Conservation (phyloP, 2,797 vertebrate genomes). For the Sebastes taczanowskii region DNA sequence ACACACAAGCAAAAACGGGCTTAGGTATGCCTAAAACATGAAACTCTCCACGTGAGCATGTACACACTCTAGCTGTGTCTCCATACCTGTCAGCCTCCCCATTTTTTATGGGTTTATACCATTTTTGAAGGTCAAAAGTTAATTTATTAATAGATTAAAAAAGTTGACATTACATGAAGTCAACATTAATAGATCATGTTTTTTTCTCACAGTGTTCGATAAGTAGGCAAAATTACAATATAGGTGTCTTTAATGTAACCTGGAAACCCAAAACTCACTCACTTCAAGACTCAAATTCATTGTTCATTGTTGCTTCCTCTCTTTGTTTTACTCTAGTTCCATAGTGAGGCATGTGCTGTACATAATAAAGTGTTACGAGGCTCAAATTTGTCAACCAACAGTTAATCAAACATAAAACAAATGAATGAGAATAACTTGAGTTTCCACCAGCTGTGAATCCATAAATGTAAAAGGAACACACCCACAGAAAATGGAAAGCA, state of each 20-base stretch:
- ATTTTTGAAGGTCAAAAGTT: background rate
- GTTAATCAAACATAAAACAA: background rate
- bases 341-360: too few relatives aligned
- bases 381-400: too few relatives aligned
- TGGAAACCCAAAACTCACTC: accelerated
- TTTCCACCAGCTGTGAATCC: background rate
- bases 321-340: too few relatives aligned
- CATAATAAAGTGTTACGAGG: too few relatives aligned
- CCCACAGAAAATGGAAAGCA: background rate
- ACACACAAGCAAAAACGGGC: slow-evolving; percentile 41
- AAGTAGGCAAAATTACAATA: accelerated
- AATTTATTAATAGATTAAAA: background rate
- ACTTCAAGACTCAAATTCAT: too few relatives aligned
- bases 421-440: background rate
- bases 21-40: slow-evolving; percentile 27
- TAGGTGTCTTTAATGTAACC: background rate
- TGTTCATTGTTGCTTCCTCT: too few relatives aligned
- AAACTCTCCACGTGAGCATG: background rate
- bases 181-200: too few relatives aligned
- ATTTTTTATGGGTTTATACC: background rate
- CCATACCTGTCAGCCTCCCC: background rate
- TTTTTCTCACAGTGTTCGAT: too few relatives aligned
- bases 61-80: background rate
- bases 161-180: background rate
- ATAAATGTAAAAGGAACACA: background rate